phyloP scores from a whole-genome alignment of 92 coral and sea anemone genomes.

The Parazoanthus swiftii region DNA sequence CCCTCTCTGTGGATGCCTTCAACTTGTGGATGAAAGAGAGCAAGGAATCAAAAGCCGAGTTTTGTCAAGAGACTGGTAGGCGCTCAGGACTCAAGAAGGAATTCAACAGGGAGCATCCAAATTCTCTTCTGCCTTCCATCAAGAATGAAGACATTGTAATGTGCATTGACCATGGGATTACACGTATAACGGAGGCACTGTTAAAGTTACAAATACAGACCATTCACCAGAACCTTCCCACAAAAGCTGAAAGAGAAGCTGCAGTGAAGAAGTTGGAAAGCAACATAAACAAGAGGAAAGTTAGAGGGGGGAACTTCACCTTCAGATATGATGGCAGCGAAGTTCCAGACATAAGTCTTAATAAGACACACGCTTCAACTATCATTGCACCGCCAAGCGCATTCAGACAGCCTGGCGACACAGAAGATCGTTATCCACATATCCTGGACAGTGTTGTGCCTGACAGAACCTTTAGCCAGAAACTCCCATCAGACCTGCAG shows the following conservation, averaged over 20 bases:
- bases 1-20: constrained; percentile 25
- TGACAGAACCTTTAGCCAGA: neutral
- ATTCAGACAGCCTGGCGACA: constrained; percentile 14
- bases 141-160: neutral
- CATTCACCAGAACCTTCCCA: neutral
- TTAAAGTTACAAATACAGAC: neutral
- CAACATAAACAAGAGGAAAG: constrained; percentile 30
- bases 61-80: neutral
- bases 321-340: constrained; percentile 1
- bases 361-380: constrained; percentile 31
- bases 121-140: constrained; percentile 18
- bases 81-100: neutral
- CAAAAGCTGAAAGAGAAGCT: neutral
- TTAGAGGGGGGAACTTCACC: constrained; percentile 26
- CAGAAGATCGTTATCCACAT: neutral
- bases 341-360: constrained; percentile 29
- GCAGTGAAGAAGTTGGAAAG: constrained; percentile 7
- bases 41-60: neutral
- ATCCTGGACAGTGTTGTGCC: neutral
- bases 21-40: constrained; percentile 27
- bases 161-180: constrained; percentile 41
- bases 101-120: constrained; percentile 19
- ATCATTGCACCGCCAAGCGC: constrained; percentile 33
- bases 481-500: constrained; percentile 1
- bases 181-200: constrained; percentile 4